Evolutionary conservation across 2,888 invertebrate genomes (phyloP), one percentile per base, ranked within the genome.

Genomic region (Copidosoma aretas): DNA sequence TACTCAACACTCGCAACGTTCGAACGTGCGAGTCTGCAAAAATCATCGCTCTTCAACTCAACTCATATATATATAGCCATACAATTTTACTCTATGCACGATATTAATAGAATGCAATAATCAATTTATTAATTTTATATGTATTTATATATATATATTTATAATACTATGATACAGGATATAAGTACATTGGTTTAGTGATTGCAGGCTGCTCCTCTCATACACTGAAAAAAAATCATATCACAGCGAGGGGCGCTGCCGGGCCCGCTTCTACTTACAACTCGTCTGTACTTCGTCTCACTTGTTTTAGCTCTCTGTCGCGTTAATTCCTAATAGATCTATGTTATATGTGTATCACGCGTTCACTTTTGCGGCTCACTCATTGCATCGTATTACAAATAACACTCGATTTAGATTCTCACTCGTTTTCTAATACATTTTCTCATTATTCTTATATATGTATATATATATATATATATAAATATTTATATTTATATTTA

Each of bases 131-230:
- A 71, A 75, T 75, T 32, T 32, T 32, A 74, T 73, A 67, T 73
- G 70, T 74, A 73, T 63, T 59, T 73, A 32, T 32, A 32, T 32
- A 32, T 32, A 32, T 32, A 32, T 32, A 32, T 32, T 70, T 73
- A 78, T 81, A 81, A 80, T 82, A 82, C 81, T 83, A 83, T 83
- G 74, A 78, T 83, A 83, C 83, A 83, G 79, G 79, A 78, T 81
- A 82, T 83, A 83, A 83, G 83, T 83, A 83, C 83, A 83, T 82
- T 83, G 83, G 83, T 84, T 83, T 84, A 83, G 79, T 81, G 82
- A 83, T 83, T 83, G 83, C 83, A 83, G 83, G 83, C 83, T 83
- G 83, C 83, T 83, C 83, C 83, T 82, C 83, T 83, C 81, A 32
- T 32, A 32, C 32, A 32, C 32, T 32, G 32, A 32, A 32, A 32